Evolutionary conservation across 2,113 vertebrate species (phyloP).

Genomic region (Notothenia coriiceps): DNA sequence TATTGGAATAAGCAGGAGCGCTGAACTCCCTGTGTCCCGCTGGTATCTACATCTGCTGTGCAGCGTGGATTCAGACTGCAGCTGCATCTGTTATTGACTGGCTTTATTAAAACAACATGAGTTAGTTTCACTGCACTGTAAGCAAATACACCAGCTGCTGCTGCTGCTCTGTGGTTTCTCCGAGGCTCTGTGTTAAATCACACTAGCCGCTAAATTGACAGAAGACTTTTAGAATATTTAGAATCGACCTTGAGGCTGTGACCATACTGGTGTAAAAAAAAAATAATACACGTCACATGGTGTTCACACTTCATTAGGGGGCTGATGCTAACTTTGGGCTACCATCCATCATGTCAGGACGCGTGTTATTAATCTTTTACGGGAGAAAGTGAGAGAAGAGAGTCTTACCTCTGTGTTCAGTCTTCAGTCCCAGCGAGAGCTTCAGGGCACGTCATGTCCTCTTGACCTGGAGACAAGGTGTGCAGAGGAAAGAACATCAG

Average conservation of each 20-base stretch:
- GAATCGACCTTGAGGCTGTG: slow-evolving; percentile 7
- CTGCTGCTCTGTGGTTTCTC: too few relatives aligned
- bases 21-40: not conserved
- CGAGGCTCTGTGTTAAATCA: not conserved
- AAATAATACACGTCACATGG: not conserved
- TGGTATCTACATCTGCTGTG: not conserved
- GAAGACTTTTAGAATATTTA: not conserved
- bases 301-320: slow-evolving; percentile 37
- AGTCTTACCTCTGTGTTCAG: slow-evolving; percentile 66
- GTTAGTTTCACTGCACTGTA: not conserved
- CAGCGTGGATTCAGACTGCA: slow-evolving; percentile 10
- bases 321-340: slow-evolving; percentile 20
- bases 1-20: too few relatives aligned
- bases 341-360: slow-evolving; percentile 46
- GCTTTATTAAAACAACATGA: slow-evolving; percentile 22
- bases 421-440: slow-evolving; percentile 35
- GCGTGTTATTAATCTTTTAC: slow-evolving; percentile 29
- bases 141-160: slow-evolving; percentile 12
- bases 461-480: slow-evolving; percentile 54
- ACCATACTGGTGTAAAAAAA: slow-evolving; percentile 14
- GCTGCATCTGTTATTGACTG: slow-evolving; percentile 17
- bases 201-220: not conserved
- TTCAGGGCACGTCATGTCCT: slow-evolving; percentile 34
- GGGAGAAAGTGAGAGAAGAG: slow-evolving; percentile 27
- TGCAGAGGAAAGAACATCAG: slow-evolving; percentile 20